phyloP scores from a whole-genome alignment of 1,140 invertebrate genomes.

The Cherax destructor region DNA sequence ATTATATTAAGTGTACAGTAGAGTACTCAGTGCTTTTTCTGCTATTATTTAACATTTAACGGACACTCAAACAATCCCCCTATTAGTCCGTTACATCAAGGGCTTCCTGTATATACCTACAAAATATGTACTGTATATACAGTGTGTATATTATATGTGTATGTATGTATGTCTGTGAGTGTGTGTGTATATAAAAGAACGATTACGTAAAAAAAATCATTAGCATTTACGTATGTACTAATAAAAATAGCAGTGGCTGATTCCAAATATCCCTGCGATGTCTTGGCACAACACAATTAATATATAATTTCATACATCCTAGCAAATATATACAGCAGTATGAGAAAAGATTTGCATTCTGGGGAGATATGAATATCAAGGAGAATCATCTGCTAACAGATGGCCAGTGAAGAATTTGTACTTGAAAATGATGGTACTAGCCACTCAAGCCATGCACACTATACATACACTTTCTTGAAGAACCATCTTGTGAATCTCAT shows the following conservation, averaged over 20 bases:
- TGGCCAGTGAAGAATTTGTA: slow-evolving; percentile 34
- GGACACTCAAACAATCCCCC: no score
- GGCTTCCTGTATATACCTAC: no score
- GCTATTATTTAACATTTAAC: no score
- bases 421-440: slow-evolving; percentile 27
- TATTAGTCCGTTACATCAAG: no score
- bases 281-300: slow-evolving; percentile 29
- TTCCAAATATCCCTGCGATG: slow-evolving; percentile 10
- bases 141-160: no score
- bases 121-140: no score
- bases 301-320: slow-evolving; percentile 18
- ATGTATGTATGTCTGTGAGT: no score
- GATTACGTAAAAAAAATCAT: neutral
- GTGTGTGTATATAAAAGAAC: no score
- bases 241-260: slow-evolving; percentile 2
- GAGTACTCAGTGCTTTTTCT: no score
- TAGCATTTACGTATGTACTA: slow-evolving; percentile 13
- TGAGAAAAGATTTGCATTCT: slow-evolving; percentile 7
- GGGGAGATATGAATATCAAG: slow-evolving; percentile 21
- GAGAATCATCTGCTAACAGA: neutral
- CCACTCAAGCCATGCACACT: neutral
- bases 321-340: slow-evolving; percentile 32
- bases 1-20: no score
- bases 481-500: neutral
- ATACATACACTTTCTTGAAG: no score